phyloP scores from a whole-genome alignment of 2,888 invertebrate genomes.

The Rhingia campestris region DNA sequence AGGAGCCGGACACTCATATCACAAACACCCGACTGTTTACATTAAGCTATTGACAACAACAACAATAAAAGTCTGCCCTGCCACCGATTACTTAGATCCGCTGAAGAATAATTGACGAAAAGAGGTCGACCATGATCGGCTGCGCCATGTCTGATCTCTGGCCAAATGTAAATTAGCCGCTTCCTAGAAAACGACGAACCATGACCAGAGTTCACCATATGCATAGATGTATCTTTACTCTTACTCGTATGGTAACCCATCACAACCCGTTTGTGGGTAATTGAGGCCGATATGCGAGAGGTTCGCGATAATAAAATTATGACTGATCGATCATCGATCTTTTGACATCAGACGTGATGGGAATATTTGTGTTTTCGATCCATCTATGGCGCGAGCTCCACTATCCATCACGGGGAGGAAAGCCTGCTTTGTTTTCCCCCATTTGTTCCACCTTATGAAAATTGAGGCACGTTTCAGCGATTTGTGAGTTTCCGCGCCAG shows the following conservation, averaged over 20 bases:
- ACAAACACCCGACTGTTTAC: slow-evolving; percentile 10
- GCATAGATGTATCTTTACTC: slow-evolving; percentile 35
- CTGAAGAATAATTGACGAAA: slow-evolving; percentile 35
- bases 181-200: slow-evolving; percentile 64
- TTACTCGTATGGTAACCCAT: not conserved
- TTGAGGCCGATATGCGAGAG: slow-evolving; percentile 61
- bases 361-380: slow-evolving; percentile 65
- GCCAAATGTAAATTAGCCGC: slow-evolving; percentile 52
- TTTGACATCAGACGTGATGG: slow-evolving; percentile 72
- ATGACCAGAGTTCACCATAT: slow-evolving; percentile 52
- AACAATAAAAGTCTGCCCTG: slow-evolving; percentile 1
- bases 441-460: slow-evolving; percentile 56
- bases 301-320: slow-evolving; percentile 66
- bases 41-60: slow-evolving; percentile 2
- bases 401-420: slow-evolving; percentile 47
- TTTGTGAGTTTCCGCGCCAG: slow-evolving; percentile 45
- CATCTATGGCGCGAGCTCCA: slow-evolving; percentile 39
- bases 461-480: slow-evolving; percentile 65
- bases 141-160: slow-evolving; percentile 32
- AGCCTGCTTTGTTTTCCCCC: slow-evolving; percentile 22
- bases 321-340: slow-evolving; percentile 74
- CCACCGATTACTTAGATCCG: not conserved
- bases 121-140: slow-evolving; percentile 43
- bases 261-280: slow-evolving; percentile 52
- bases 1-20: not conserved